Evolutionary conservation across 2,113 vertebrate species (phyloP).

Genomic region (Cisticola juncidis): DNA sequence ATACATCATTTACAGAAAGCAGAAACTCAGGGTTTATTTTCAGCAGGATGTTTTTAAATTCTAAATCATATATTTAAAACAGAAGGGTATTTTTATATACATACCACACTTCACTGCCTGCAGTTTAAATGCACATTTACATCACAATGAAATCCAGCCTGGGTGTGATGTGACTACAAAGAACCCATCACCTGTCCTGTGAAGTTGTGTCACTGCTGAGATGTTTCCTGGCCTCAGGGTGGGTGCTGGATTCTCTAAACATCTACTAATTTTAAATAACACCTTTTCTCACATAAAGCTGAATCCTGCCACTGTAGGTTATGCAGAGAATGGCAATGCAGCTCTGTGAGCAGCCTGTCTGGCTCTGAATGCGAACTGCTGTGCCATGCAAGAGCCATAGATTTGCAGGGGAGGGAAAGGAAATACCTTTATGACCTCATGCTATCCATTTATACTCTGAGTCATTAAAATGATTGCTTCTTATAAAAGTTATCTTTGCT

Average conservation of each 20-base stretch:
- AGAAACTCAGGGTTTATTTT: neutral
- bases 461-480: conserved; percentile 25
- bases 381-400: neutral
- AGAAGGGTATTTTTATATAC: neutral
- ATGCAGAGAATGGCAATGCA: neutral
- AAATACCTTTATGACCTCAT: conserved; percentile 56
- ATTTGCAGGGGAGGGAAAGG: neutral
- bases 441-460: conserved; percentile 16
- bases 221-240: neutral
- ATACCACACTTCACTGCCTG: neutral
- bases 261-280: neutral
- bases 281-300: neutral
- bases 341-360: neutral
- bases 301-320: neutral
- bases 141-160: neutral
- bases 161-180: neutral
- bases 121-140: neutral
- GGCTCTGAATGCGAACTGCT: neutral
- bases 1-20: neutral
- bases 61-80: neutral
- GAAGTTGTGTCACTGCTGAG: neutral
- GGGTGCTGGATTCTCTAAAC: neutral
- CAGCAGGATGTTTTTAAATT: neutral
- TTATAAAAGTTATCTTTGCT: conserved; percentile 33
- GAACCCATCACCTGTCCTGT: neutral